Percentiles rank a stretch among this genome's conserved stretches.
These are phyloP conservation scores for Drosophila niveifrons DNA, from an alignment of 2,888 invertebrate genomes.

Conservation along the genomic window DNA sequence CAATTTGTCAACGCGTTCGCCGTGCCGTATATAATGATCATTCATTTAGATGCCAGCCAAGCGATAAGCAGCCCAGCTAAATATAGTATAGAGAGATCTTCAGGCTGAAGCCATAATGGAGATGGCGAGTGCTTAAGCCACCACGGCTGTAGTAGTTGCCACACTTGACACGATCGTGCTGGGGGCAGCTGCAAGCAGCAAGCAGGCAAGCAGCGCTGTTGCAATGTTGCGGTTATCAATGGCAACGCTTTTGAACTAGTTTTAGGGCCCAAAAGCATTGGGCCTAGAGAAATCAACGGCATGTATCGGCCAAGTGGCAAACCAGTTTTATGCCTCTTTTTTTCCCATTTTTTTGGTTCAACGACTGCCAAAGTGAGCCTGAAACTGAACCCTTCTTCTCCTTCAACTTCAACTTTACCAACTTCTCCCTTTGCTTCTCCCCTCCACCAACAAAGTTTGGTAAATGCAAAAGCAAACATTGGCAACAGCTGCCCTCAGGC, in stretches of 20 bases:
- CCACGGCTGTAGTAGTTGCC: conserved; percentile 36
- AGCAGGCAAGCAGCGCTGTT: conserved; percentile 18
- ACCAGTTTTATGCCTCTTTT: conserved; percentile 41
- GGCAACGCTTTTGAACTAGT: conserved; percentile 65
- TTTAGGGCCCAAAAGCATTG: conserved; percentile 58
- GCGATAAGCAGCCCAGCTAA: conserved; percentile 67
- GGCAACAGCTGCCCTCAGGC: conserved; percentile 68
- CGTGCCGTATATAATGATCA: conserved; percentile 70
- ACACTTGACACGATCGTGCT: conserved; percentile 49
- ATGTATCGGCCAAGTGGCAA: conserved; percentile 41
- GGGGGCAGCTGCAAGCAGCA: conserved; percentile 34
- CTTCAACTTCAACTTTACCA: conserved; percentile 8
- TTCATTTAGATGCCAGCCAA: conserved; percentile 76
- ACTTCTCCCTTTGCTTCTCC: conserved; percentile 7
- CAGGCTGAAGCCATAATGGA: conserved; percentile 19
- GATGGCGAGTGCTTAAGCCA: conserved; percentile 47
- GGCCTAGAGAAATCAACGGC: conserved; percentile 43
- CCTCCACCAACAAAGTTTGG: conserved; percentile 1
- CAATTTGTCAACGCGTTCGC: conserved; percentile 78
- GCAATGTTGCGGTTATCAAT: conserved; percentile 61
- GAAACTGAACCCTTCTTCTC: conserved; percentile 43
- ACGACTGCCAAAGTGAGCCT: conserved; percentile 60
- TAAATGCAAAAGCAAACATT: conserved; percentile 60
- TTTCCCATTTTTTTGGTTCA: conserved; percentile 43
- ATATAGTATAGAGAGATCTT: conserved; percentile 46